Percentiles rank a stretch among this genome's conserved stretches.
Conservation (phyloP, 2,113 vertebrate species). For the Zosterops lateralis region DNA sequence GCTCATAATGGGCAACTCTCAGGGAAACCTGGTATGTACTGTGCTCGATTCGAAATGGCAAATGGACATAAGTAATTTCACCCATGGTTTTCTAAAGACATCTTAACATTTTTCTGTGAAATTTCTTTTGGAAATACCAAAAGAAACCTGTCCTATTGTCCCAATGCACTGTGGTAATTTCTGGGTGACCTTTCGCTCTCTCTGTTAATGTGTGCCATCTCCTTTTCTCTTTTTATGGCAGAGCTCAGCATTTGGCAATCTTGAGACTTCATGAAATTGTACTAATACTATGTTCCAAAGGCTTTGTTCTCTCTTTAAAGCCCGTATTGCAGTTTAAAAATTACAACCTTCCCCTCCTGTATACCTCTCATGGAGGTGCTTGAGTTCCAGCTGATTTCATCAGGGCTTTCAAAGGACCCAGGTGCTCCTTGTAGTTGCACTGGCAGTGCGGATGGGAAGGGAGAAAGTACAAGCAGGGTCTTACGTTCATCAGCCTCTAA, state of each 20-base stretch:
- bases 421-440: neutral
- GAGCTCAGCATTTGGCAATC: neutral
- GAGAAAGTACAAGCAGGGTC: neutral
- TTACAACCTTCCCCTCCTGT: neutral
- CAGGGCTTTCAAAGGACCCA: neutral
- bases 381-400: neutral
- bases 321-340: neutral
- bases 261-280: neutral
- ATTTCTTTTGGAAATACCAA: neutral
- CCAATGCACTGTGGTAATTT: neutral
- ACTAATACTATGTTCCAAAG: neutral
- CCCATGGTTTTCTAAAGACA: neutral
- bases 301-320: neutral
- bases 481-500: neutral
- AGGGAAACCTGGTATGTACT: slow-evolving; percentile 77
- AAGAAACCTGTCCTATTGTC: neutral
- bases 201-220: neutral
- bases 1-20: slow-evolving; percentile 74
- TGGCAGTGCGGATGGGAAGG: neutral
- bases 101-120: neutral
- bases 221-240: neutral
- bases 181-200: neutral
- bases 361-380: neutral
- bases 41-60: rapidly evolving
- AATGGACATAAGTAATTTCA: neutral